A percentile compares a stretch with the other conserved stretches of the same genome.
These are phyloP conservation scores for Lathamus discolor DNA, from an alignment of 2,113 vertebrate species.

Conservation along the genomic window DNA sequence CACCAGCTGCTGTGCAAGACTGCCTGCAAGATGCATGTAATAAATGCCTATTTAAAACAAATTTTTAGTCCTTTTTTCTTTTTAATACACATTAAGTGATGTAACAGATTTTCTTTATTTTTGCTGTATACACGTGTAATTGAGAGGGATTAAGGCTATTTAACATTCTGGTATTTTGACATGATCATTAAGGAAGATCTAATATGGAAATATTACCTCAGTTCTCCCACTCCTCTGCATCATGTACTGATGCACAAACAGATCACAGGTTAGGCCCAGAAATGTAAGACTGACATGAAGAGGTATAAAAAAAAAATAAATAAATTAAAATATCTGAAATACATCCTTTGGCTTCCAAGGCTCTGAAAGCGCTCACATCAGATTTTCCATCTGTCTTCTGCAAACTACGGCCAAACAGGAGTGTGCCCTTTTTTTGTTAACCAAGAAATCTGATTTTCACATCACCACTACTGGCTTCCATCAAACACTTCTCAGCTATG, in stretches of 20 bases:
- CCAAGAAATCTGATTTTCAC: background rate
- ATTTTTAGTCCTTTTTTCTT: background rate
- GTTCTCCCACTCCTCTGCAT: background rate
- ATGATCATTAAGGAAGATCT: background rate
- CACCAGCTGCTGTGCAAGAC: background rate
- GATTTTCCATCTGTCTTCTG: background rate
- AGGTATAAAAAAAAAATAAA: accelerated
- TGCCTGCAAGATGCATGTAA: background rate
- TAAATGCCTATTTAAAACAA: background rate
- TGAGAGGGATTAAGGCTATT: background rate
- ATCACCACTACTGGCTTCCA: background rate
- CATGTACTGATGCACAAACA: accelerated
- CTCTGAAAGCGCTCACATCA: background rate
- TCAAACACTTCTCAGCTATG: accelerated
- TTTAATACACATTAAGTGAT: background rate
- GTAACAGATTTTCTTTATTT: background rate
- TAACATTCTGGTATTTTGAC: background rate
- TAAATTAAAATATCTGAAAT: accelerated
- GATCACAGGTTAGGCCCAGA: background rate
- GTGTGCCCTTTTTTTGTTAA: background rate
- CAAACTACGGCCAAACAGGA: accelerated
- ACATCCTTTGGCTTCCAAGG: background rate
- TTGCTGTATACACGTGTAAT: background rate
- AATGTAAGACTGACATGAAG: background rate
- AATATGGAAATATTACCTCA: background rate